phyloP scores from a whole-genome alignment of 2,797 vertebrate genomes.

The Eurystomus glaucurus region DNA sequence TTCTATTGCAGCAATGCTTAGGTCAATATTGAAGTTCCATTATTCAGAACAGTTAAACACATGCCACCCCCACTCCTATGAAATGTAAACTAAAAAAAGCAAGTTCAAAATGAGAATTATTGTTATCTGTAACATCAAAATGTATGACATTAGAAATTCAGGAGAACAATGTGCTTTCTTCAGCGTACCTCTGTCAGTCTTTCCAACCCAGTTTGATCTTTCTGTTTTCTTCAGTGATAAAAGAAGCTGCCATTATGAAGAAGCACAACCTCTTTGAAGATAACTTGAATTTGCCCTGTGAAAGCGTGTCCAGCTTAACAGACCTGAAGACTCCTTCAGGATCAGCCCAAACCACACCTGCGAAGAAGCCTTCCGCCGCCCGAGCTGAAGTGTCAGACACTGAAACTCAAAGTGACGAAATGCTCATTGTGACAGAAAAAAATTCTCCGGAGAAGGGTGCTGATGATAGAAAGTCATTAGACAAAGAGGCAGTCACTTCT shows the following conservation, averaged over 20 bases:
- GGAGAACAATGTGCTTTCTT: not conserved
- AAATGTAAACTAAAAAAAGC: not conserved
- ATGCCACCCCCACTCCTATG: not conserved
- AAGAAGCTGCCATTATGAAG: constrained; percentile 89
- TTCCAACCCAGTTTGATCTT: constrained; percentile 9
- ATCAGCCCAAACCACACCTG: constrained; percentile 86
- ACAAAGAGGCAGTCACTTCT: not conserved
- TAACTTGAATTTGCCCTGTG: constrained; percentile 84
- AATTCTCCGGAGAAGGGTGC: not conserved
- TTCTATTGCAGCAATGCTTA: not conserved
- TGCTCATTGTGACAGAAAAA: constrained; percentile 30
- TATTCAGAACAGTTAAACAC: not conserved
- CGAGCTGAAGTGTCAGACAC: not conserved
- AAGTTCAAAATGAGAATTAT: not conserved
- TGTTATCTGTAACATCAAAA: not conserved
- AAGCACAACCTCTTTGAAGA: constrained; percentile 93
- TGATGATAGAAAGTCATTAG: not conserved
- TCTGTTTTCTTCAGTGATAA: constrained; percentile 87
- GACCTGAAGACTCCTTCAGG: constrained; percentile 82
- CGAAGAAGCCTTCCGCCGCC: not conserved
- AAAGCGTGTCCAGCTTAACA: constrained; percentile 88
- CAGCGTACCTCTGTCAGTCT: not conserved
- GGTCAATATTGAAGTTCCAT: not conserved
- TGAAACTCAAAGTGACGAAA: constrained; percentile 52
- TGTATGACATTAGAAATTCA: not conserved